Percentiles rank a stretch among this genome's conserved stretches.
Conservation (phyloP, 2,797 vertebrate species). For the Acipenser oxyrinchus region DNA sequence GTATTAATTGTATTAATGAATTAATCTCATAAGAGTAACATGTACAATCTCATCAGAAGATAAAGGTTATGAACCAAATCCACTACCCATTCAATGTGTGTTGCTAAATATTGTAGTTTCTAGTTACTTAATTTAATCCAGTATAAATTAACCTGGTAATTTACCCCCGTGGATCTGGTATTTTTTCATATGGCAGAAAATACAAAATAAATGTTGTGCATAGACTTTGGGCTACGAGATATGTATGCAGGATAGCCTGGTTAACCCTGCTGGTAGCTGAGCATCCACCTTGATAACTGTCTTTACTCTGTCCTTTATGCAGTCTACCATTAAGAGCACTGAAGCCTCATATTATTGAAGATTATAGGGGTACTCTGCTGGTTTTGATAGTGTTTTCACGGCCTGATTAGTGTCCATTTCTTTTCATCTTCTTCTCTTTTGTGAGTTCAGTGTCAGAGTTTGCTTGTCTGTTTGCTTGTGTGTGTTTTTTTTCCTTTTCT, state of each 20-base stretch:
- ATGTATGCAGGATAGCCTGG: background rate
- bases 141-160: background rate
- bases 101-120: no score
- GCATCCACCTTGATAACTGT: slow-evolving; percentile 17
- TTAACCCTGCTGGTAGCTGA: background rate
- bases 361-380: slow-evolving; percentile 68
- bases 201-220: no score
- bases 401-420: slow-evolving; percentile 65
- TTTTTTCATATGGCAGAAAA: no score
- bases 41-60: no score
- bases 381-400: slow-evolving; percentile 67
- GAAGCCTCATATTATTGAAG: slow-evolving; percentile 72
- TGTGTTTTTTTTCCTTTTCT: slow-evolving; percentile 66
- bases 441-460: slow-evolving; percentile 69
- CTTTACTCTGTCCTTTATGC: slow-evolving; percentile 51
- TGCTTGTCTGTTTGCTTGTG: slow-evolving; percentile 47
- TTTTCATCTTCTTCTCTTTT: slow-evolving; percentile 91
- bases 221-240: no score
- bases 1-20: no score
- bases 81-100: no score
- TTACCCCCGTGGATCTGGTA: no score
- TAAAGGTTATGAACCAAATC: no score
- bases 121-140: no score
- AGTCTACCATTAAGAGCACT: slow-evolving; percentile 61
- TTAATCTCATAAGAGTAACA: no score